Evolutionary conservation across 2,797 vertebrate species (phyloP).

Genomic region (Rousettus madagascariensis): DNA sequence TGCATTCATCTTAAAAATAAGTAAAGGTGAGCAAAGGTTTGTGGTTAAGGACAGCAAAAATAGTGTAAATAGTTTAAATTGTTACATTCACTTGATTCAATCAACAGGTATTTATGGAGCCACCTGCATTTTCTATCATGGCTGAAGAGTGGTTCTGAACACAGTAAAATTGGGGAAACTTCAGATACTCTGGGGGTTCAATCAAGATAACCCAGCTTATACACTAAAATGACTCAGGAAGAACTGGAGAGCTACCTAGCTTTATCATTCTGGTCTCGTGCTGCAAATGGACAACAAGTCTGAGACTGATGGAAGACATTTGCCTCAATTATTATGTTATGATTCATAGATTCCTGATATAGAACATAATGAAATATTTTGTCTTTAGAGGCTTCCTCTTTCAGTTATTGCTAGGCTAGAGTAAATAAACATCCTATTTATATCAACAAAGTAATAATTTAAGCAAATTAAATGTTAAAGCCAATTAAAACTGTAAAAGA

Average conservation of each 20-base stretch:
- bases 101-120: neutral
- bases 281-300: neutral
- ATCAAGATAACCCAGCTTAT: neutral
- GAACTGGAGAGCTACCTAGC: neutral
- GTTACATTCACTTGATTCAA: neutral
- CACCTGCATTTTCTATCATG: neutral
- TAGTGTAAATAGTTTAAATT: neutral
- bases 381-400: slow-evolving; percentile 37
- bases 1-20: neutral
- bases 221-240: neutral
- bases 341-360: slow-evolving; percentile 42
- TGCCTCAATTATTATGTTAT: slow-evolving; percentile 35
- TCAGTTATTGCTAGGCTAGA: slow-evolving; percentile 41
- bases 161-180: neutral
- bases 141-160: neutral
- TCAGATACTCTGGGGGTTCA: neutral
- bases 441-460: slow-evolving; percentile 56
- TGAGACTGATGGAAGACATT: slow-evolving; percentile 13
- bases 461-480: slow-evolving; percentile 58
- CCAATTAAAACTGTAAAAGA: slow-evolving; percentile 44
- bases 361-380: slow-evolving; percentile 1
- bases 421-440: slow-evolving; percentile 63
- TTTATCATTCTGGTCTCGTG: neutral
- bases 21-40: neutral
- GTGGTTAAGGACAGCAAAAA: neutral